Evolutionary conservation across 2,888 invertebrate genomes (phyloP).

Genomic region (Alentia gelatinosa): DNA sequence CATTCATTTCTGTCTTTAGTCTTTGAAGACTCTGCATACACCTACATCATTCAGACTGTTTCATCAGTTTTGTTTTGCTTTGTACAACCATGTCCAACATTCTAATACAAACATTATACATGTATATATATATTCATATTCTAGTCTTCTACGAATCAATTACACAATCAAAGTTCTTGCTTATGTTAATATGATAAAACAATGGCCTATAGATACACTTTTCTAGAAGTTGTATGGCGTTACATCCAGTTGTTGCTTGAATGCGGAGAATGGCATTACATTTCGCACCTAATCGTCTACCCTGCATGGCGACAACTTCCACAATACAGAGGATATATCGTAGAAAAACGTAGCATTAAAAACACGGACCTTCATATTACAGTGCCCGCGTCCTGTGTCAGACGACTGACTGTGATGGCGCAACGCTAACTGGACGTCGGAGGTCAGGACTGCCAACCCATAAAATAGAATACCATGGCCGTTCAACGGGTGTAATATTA

Average conservation of each 20-base stretch:
- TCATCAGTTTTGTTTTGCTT: conserved; percentile 7
- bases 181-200: conserved; percentile 6
- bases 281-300: background rate
- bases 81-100: conserved; percentile 49
- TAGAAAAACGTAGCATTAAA: background rate
- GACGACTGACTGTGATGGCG: background rate
- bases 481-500: too few relatives aligned
- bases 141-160: conserved; percentile 39
- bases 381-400: background rate
- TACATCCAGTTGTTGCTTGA: background rate
- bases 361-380: background rate
- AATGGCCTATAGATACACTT: conserved; percentile 28
- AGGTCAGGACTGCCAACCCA: too few relatives aligned
- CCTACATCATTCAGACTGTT: background rate
- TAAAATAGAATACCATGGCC: too few relatives aligned
- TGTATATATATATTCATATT: conserved; percentile 24
- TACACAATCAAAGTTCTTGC: conserved; percentile 6
- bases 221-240: background rate
- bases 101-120: conserved; percentile 47
- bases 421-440: too few relatives aligned
- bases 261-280: background rate
- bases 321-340: background rate
- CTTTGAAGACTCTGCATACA: background rate
- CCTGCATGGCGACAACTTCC: conserved; percentile 6
- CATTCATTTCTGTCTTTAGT: background rate